Conservation (phyloP, 2,888 invertebrate genomes). For the Sarcophaga variegata region DNA sequence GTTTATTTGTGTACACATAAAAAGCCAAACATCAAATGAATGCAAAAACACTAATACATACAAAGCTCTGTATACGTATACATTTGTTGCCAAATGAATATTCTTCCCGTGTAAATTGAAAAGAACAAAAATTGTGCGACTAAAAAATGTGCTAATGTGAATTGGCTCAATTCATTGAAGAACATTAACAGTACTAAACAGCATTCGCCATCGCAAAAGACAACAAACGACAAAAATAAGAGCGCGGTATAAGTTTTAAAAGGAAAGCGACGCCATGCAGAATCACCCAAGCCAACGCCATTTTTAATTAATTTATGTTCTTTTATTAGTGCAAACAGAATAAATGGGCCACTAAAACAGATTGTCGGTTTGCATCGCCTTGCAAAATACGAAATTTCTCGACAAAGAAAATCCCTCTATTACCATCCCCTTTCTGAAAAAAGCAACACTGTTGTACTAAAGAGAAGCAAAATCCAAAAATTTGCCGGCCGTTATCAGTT, state of each 20-base stretch:
- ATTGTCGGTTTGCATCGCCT: neutral
- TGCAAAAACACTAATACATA: too few relatives aligned
- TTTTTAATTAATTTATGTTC: constrained; percentile 33
- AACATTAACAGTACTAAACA: neutral
- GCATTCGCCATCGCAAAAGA: neutral
- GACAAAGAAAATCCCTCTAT: neutral
- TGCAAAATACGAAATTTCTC: neutral
- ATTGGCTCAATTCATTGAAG: neutral
- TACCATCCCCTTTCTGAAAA: neutral
- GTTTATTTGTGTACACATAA: too few relatives aligned
- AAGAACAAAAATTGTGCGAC: too few relatives aligned
- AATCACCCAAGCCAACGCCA: constrained; percentile 22
- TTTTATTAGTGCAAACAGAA: constrained; percentile 9
- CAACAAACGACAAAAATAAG: neutral
- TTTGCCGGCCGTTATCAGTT: constrained; percentile 16
- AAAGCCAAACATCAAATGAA: too few relatives aligned
- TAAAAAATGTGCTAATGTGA: too few relatives aligned
- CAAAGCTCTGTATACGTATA: too few relatives aligned
- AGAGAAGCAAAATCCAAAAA: neutral
- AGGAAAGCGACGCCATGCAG: constrained; percentile 30
- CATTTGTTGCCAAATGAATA: too few relatives aligned
- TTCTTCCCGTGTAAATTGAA: too few relatives aligned
- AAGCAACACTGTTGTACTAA: neutral
- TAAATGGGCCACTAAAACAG: too few relatives aligned
- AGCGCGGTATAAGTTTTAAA: constrained; percentile 1